Conservation (phyloP, 2,113 vertebrate species). For the Bujurquina vittata region DNA sequence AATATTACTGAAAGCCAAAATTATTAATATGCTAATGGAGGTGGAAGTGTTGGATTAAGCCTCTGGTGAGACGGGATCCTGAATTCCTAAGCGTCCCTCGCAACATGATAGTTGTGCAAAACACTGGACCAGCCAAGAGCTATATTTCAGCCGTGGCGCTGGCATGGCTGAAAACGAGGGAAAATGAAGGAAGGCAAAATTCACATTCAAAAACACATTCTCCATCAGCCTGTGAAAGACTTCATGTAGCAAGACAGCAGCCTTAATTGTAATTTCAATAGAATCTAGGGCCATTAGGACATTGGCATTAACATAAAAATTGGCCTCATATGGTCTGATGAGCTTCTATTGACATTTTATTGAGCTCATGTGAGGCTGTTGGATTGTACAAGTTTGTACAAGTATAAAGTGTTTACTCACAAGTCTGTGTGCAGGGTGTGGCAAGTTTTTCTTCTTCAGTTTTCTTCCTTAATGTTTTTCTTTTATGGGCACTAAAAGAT, state of each 20-base stretch:
- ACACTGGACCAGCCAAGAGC: neutral
- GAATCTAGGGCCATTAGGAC: slow-evolving; percentile 10
- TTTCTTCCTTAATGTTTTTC: slow-evolving; percentile 10
- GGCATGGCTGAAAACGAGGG: neutral
- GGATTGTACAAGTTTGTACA: neutral
- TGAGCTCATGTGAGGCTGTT: neutral
- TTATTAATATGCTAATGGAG: neutral
- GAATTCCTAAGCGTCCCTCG: neutral
- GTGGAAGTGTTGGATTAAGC: neutral
- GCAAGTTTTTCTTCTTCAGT: neutral
- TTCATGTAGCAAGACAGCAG: neutral
- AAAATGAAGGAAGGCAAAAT: neutral
- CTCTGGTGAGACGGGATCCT: neutral
- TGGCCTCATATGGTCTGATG: slow-evolving; percentile 2
- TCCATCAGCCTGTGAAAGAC: slow-evolving; percentile 14
- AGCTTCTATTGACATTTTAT: slow-evolving; percentile 13
- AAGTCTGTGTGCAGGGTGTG: neutral
- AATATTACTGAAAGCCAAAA: neutral
- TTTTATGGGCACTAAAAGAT: slow-evolving; percentile 29
- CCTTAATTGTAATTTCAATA: slow-evolving; percentile 33
- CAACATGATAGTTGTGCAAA: neutral
- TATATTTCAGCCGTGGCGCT: neutral
- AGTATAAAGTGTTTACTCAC: slow-evolving; percentile 2
- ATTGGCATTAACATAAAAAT: slow-evolving; percentile 26
- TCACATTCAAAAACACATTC: neutral